These are phyloP conservation scores for Orius laevigatus DNA, from an alignment of 1,140 invertebrate species.

Conservation along the genomic window DNA sequence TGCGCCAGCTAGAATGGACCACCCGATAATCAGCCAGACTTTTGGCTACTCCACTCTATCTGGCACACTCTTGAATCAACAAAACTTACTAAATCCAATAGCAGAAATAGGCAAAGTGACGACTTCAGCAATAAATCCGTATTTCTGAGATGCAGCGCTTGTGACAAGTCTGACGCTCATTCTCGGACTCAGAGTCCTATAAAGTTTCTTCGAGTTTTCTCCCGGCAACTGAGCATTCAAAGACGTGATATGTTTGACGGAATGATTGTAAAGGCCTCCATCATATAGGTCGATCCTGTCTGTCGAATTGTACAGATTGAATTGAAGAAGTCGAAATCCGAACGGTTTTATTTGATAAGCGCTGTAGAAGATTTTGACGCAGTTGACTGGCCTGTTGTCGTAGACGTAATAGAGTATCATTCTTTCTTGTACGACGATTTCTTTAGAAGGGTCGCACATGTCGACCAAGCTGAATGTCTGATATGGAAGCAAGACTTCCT, in stretches of 20 bases:
- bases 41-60: too few relatives aligned
- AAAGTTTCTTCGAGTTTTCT: conserved; percentile 54
- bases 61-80: too few relatives aligned
- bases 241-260: conserved; percentile 41
- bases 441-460: conserved; percentile 88
- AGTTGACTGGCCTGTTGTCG: conserved; percentile 87
- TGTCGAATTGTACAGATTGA: conserved; percentile 85
- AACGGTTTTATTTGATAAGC: conserved; percentile 66
- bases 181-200: conserved; percentile 55
- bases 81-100: conserved; percentile 65
- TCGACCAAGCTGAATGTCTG: conserved; percentile 89
- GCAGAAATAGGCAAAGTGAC: conserved; percentile 84
- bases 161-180: conserved; percentile 85
- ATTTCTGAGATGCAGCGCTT: conserved; percentile 77
- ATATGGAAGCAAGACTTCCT: conserved; percentile 76
- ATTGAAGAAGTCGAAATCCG: conserved; percentile 78
- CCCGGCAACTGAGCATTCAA: conserved; percentile 55
- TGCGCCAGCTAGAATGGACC: too few relatives aligned
- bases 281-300: conserved; percentile 81
- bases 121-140: conserved; percentile 96
- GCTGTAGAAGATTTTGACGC: conserved; percentile 92
- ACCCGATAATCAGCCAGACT: too few relatives aligned
- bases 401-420: conserved; percentile 95
- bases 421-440: conserved; percentile 75
- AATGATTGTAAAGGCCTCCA: conserved; percentile 72